phyloP scores from a whole-genome alignment of 2,888 invertebrate species.

The Meiosimyza decipiens region DNA sequence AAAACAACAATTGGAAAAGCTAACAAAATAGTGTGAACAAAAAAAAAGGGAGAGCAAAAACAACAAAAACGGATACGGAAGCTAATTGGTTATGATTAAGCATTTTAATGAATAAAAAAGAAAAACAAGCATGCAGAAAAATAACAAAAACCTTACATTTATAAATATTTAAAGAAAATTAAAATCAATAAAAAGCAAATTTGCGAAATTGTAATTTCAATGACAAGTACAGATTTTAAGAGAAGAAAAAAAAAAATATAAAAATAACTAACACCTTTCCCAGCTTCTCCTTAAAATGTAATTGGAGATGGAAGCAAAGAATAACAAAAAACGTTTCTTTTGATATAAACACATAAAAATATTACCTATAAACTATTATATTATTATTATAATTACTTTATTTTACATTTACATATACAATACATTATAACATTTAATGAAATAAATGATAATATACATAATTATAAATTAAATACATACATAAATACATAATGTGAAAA shows the following conservation, averaged over 20 bases:
- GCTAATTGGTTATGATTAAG: slow-evolving; percentile 7
- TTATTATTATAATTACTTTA: slow-evolving; percentile 30
- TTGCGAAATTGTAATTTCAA: slow-evolving; percentile 27
- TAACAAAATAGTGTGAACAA: slow-evolving; percentile 31
- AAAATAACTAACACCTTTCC: slow-evolving; percentile 4
- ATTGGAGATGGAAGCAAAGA: background rate
- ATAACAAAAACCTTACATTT: slow-evolving; percentile 16
- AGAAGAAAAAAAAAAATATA: background rate
- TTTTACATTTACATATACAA: slow-evolving; percentile 32
- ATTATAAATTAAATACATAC: slow-evolving; percentile 25
- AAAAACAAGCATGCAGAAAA: slow-evolving; percentile 1
- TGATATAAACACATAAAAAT: slow-evolving; percentile 7
- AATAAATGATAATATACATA: slow-evolving; percentile 21
- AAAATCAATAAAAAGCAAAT: slow-evolving; percentile 24
- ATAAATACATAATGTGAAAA: slow-evolving; percentile 26
- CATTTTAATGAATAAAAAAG: slow-evolving; percentile 20
- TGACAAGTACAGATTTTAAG: slow-evolving; percentile 7
- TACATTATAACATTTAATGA: slow-evolving; percentile 25
- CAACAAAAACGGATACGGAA: background rate
- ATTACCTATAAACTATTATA: slow-evolving; percentile 27
- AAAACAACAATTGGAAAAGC: slow-evolving; percentile 28
- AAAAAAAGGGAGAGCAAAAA: slow-evolving; percentile 11
- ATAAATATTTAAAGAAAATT: slow-evolving; percentile 32
- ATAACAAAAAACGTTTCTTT: slow-evolving; percentile 10
- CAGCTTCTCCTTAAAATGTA: slow-evolving; percentile 11